A percentile compares a stretch with the other conserved stretches of the same genome.
Evolutionary conservation across 2,797 vertebrate genomes (phyloP).

Genomic region (Kryptolebias ocellatus): DNA sequence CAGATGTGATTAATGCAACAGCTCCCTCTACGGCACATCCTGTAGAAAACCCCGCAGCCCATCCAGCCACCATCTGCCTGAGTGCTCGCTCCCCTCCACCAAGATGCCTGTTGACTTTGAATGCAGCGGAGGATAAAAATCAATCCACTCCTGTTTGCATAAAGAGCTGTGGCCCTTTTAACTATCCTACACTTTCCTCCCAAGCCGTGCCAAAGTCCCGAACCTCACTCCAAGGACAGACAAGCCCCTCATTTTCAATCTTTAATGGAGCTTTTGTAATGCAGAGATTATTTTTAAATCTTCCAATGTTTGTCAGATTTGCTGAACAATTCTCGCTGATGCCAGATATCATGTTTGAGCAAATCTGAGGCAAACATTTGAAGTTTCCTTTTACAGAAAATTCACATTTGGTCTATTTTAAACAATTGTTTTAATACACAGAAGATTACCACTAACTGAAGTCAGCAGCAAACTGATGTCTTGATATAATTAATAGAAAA

Average conservation of each 20-base stretch:
- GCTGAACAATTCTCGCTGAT: neutral
- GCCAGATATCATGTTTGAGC: no score
- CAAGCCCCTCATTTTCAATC: constrained; percentile 7
- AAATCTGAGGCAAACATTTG: no score
- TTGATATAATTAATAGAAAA: no score
- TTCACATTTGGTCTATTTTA: no score
- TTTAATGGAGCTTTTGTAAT: constrained; percentile 3
- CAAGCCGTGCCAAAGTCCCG: constrained; percentile 17
- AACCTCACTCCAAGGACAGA: constrained; percentile 26
- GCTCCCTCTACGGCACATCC: constrained; percentile 61
- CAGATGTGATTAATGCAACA: constrained; percentile 68
- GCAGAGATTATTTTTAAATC: constrained; percentile 3
- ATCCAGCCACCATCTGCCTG: constrained; percentile 21
- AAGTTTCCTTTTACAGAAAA: no score
- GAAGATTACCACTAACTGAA: no score
- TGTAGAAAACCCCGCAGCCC: constrained; percentile 42
- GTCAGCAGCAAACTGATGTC: no score
- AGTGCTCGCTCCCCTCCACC: constrained; percentile 20
- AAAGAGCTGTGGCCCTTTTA: constrained; percentile 31
- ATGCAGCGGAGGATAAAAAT: constrained; percentile 39
- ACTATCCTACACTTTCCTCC: constrained; percentile 12
- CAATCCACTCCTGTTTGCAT: constrained; percentile 35
- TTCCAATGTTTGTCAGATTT: neutral
- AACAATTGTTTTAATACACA: no score
- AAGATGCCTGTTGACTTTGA: constrained; percentile 34